Evolutionary conservation across 2,113 vertebrate genomes (phyloP).

Genomic region (Bujurquina vittata): DNA sequence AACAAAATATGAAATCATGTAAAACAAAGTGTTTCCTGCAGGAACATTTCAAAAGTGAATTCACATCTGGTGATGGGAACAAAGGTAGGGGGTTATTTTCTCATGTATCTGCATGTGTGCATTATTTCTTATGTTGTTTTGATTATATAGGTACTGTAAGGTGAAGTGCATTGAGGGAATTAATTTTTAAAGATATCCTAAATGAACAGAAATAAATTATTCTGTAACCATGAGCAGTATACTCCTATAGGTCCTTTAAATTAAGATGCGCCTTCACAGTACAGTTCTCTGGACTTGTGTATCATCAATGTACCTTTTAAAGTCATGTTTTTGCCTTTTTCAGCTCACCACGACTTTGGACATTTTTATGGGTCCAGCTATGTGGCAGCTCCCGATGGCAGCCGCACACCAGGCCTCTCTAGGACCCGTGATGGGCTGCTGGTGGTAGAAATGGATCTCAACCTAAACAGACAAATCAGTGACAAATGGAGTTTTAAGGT

Average conservation of each 20-base stretch:
- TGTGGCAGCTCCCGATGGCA: conserved; percentile 89
- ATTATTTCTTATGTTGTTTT: background rate
- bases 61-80: conserved; percentile 94
- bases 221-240: background rate
- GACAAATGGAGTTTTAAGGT: conserved; percentile 98
- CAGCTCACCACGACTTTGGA: conserved; percentile 92
- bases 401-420: conserved; percentile 90
- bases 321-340: background rate
- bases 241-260: background rate
- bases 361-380: conserved; percentile 98
- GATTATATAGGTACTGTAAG: background rate
- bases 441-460: conserved; percentile 91
- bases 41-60: conserved; percentile 92
- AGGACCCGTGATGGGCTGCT: conserved; percentile 89
- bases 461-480: conserved; percentile 90
- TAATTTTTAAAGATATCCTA: background rate
- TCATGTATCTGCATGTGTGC: rapidly evolving
- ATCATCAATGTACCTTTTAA: background rate
- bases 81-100: conserved; percentile 80
- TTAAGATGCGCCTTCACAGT: rapidly evolving
- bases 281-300: background rate
- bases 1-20: background rate
- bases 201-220: background rate
- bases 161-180: background rate
- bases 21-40: conserved; percentile 53